phyloP scores from a whole-genome alignment of 2,113 vertebrate species.

The Sylvia atricapilla region DNA sequence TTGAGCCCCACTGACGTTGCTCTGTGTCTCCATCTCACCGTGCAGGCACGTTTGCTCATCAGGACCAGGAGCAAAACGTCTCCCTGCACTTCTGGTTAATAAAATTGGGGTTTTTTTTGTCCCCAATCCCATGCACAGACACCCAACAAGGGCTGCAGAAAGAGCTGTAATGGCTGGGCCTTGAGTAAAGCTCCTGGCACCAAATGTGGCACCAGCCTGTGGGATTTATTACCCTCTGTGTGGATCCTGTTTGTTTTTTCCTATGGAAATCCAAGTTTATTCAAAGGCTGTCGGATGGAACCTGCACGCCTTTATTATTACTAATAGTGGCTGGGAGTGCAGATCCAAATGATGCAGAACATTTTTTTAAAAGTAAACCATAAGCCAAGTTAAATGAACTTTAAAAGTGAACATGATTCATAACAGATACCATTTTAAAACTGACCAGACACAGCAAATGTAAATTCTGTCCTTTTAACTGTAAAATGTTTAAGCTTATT shows the following conservation, averaged over 20 bases:
- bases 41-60: neutral
- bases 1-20: neutral
- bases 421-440: constrained; percentile 68
- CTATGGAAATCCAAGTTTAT: constrained; percentile 63
- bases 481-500: constrained; percentile 71
- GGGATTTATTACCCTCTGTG: neutral
- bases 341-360: constrained; percentile 60
- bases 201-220: neutral
- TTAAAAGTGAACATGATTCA: constrained; percentile 73
- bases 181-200: neutral
- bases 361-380: constrained; percentile 53
- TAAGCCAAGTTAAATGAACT: constrained; percentile 72
- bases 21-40: neutral
- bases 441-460: constrained; percentile 70
- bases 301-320: constrained; percentile 46
- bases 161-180: neutral
- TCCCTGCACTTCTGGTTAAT: neutral
- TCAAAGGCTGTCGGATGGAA: constrained; percentile 34
- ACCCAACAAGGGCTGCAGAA: neutral
- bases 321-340: constrained; percentile 47
- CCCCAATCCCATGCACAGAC: neutral
- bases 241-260: constrained; percentile 56
- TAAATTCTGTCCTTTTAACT: constrained; percentile 71
- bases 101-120: neutral
- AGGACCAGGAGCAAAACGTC: neutral